Percentiles rank a stretch among this genome's conserved stretches.
Evolutionary conservation across 2,888 invertebrate genomes (phyloP).

Genomic region (Phyto melanocephala): DNA sequence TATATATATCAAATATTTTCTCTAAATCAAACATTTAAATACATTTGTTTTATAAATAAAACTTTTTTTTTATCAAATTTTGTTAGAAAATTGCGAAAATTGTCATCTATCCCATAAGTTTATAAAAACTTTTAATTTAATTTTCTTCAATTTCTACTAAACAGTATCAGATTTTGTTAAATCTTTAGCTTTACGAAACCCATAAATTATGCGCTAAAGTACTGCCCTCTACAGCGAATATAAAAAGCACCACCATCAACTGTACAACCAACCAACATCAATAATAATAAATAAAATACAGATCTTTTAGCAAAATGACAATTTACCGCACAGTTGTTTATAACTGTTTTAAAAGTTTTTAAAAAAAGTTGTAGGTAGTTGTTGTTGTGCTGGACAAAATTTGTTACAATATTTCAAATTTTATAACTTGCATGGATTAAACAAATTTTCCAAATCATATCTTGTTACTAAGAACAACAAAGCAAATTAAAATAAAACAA

Average conservation of each 20-base stretch:
- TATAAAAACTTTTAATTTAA: not conserved
- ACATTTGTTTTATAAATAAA: no score
- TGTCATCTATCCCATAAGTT: no score
- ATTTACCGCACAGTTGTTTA: constrained; percentile 11
- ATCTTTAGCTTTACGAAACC: not conserved
- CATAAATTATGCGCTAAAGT: constrained; percentile 32
- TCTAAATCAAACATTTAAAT: no score
- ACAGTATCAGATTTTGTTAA: not conserved
- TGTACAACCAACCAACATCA: not conserved
- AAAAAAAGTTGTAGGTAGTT: no score
- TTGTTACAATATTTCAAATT: constrained; percentile 59
- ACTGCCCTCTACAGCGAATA: constrained; percentile 30
- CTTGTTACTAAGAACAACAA: not conserved
- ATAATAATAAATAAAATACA: constrained; percentile 30
- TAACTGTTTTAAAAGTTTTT: constrained; percentile 10
- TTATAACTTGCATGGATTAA: constrained; percentile 57
- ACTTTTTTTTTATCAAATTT: no score
- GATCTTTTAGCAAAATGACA: constrained; percentile 23
- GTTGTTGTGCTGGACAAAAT: constrained; percentile 19
- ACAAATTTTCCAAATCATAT: constrained; percentile 54
- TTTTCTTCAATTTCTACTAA: constrained; percentile 1
- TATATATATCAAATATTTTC: no score
- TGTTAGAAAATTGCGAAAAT: no score
- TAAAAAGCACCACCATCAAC: constrained; percentile 27
- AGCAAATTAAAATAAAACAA: not conserved